These are phyloP conservation scores for Peromyscus maniculatus DNA, from an alignment of 2,113 vertebrate genomes.

Conservation along the genomic window DNA sequence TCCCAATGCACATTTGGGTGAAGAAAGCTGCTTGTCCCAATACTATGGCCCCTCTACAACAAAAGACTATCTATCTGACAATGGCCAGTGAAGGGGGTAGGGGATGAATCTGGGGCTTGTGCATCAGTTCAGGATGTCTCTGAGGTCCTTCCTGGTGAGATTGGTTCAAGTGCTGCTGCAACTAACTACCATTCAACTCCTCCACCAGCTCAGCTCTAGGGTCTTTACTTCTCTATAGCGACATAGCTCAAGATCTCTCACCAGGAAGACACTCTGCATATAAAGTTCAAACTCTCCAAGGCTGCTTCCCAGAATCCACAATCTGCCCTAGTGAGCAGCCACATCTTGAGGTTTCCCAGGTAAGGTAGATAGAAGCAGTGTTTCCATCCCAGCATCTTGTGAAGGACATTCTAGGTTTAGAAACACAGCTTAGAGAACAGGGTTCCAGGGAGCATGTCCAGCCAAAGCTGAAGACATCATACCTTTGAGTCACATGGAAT, in stretches of 20 bases:
- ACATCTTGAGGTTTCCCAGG: background rate
- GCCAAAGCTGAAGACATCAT: background rate
- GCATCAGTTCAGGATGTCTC: background rate
- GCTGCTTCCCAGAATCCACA: background rate
- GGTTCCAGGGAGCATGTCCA: background rate
- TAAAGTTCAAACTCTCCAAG: background rate
- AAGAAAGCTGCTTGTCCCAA: background rate
- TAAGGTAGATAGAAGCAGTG: background rate
- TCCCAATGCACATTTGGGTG: background rate
- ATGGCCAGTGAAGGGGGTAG: background rate
- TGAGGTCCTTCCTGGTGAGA: no score
- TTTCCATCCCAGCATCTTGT: background rate
- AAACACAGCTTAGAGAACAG: background rate
- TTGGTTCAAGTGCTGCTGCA: background rate
- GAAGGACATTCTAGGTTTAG: conserved; percentile 3
- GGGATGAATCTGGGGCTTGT: background rate
- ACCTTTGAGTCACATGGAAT: background rate
- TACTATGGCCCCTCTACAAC: no score
- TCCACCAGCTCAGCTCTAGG: background rate
- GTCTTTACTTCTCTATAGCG: background rate
- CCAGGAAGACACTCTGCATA: background rate
- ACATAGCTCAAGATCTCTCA: background rate
- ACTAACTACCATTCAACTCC: background rate
- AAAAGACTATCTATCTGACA: background rate
- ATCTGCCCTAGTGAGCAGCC: background rate